These are phyloP conservation scores for Melanerpes formicivorus DNA, from an alignment of 2,113 vertebrate genomes.

Conservation along the genomic window DNA sequence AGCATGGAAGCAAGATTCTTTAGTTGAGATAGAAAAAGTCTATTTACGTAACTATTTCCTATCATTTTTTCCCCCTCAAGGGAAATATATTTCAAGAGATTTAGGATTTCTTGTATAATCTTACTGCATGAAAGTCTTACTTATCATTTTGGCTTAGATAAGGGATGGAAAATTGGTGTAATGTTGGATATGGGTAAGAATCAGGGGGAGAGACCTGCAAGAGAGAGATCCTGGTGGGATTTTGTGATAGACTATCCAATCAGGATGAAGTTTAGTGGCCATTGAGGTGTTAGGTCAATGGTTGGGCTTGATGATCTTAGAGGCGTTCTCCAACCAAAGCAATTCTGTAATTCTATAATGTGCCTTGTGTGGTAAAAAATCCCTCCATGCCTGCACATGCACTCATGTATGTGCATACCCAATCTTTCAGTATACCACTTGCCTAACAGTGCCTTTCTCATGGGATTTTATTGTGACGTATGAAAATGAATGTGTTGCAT, in stretches of 20 bases:
- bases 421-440: not conserved
- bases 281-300: no score
- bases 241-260: no score
- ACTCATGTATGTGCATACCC: not conserved
- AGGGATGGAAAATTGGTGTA: not conserved
- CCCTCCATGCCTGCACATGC: not conserved
- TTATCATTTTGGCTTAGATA: not conserved
- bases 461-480: slow-evolving; percentile 19
- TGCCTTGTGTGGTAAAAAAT: not conserved
- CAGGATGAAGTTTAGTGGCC: no score
- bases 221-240: no score
- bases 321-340: no score
- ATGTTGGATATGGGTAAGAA: not conserved
- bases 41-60: not conserved
- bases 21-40: not conserved
- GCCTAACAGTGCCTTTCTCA: slow-evolving; percentile 22
- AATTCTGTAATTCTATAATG: not conserved
- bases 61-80: not conserved
- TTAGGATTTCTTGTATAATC: not conserved
- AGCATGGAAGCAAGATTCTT: not conserved
- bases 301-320: no score
- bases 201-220: no score
- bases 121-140: not conserved
- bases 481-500: slow-evolving; percentile 38
- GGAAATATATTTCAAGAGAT: not conserved